Percentiles rank a stretch among this genome's conserved stretches.
Conservation (phyloP, 2,113 vertebrate genomes). For the Bagarius yarrelli region DNA sequence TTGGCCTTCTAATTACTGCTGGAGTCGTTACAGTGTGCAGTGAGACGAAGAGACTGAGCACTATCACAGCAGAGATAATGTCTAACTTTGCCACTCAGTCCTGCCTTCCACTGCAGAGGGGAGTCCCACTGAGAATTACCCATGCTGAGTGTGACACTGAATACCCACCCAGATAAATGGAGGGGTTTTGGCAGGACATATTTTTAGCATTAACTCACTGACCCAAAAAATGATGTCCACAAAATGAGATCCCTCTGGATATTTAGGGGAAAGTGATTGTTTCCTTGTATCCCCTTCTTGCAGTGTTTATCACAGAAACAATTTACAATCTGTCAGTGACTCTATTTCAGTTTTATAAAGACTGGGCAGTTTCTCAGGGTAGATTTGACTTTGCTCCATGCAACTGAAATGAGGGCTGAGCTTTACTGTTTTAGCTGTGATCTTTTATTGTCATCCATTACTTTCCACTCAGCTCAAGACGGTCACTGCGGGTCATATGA, state of each 20-base stretch:
- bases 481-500: slow-evolving; percentile 32
- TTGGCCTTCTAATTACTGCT: slow-evolving; percentile 48
- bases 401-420: slow-evolving; percentile 27
- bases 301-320: slow-evolving; percentile 51
- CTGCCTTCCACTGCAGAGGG: slow-evolving; percentile 57
- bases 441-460: slow-evolving; percentile 31
- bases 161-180: slow-evolving; percentile 71
- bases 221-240: slow-evolving; percentile 70
- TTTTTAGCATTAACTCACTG: slow-evolving; percentile 75
- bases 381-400: slow-evolving; percentile 44
- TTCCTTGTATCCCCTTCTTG: slow-evolving; percentile 55
- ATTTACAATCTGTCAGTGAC: slow-evolving; percentile 54
- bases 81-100: slow-evolving; percentile 65
- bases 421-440: slow-evolving; percentile 5
- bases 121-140: slow-evolving; percentile 67
- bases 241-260: slow-evolving; percentile 65
- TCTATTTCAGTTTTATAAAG: slow-evolving; percentile 49
- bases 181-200: slow-evolving; percentile 67
- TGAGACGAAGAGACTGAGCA: slow-evolving; percentile 48
- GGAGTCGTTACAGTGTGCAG: slow-evolving; percentile 46
- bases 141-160: slow-evolving; percentile 67
- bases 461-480: slow-evolving; percentile 29
- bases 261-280: slow-evolving; percentile 54
- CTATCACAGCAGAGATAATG: slow-evolving; percentile 67
- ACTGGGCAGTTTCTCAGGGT: slow-evolving; percentile 36